Evolutionary conservation across 2,888 invertebrate genomes (phyloP).

Genomic region (Pristionchus entomophagus): DNA sequence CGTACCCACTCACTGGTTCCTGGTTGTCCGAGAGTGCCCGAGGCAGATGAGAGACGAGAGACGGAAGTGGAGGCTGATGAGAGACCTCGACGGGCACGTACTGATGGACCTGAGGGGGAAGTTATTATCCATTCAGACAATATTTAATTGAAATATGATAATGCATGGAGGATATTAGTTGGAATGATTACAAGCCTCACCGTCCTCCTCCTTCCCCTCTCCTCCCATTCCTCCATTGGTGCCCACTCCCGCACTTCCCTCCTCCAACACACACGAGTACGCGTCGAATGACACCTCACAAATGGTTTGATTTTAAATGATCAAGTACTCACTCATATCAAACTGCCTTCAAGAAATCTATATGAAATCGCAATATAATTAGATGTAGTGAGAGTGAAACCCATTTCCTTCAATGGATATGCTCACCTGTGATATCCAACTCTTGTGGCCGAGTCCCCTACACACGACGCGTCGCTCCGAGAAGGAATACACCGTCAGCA

Average conservation of each 20-base stretch:
- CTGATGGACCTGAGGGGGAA: too few relatives aligned
- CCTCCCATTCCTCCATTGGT: neutral
- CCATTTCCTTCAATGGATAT: too few relatives aligned
- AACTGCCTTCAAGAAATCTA: too few relatives aligned
- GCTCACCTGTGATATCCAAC: slow-evolving; percentile 97
- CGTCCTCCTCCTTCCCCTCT: neutral
- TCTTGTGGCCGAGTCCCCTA: slow-evolving; percentile 96
- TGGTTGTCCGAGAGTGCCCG: neutral
- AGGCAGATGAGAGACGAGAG: slow-evolving; percentile 23
- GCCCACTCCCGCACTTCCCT: slow-evolving; percentile 36
- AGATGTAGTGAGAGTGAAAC: too few relatives aligned
- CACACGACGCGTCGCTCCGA: slow-evolving; percentile 86
- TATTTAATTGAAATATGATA: too few relatives aligned
- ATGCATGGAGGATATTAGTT: too few relatives aligned
- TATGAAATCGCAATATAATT: too few relatives aligned
- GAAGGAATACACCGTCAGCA: slow-evolving; percentile 97
- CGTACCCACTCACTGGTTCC: neutral
- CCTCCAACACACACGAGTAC: slow-evolving; percentile 85
- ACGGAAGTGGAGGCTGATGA: slow-evolving; percentile 8
- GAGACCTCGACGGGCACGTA: neutral
- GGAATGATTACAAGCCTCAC: too few relatives aligned
- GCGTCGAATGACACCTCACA: slow-evolving; percentile 73
- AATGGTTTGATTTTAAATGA: neutral
- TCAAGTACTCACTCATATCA: neutral
- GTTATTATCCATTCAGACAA: neutral